Evolutionary conservation across 2,113 vertebrate genomes (phyloP).

Genomic region (Xiphophorus couchianus): DNA sequence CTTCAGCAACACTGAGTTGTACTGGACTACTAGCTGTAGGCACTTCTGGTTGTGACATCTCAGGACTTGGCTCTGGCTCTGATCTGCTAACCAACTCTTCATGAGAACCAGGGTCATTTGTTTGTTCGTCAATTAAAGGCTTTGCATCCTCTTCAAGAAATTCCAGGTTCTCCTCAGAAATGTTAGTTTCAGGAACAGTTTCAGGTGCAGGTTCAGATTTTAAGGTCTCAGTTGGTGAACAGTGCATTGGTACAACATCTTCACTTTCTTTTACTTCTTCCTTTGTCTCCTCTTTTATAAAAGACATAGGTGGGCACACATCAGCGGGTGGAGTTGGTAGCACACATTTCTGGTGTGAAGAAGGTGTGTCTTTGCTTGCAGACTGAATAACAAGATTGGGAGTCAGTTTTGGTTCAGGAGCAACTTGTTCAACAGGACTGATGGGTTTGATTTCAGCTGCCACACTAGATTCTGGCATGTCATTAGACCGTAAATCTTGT

Average conservation of each 20-base stretch:
- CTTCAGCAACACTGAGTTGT: constrained; percentile 64
- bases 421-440: constrained; percentile 69
- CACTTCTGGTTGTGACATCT: constrained; percentile 52
- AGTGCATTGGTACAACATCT: constrained; percentile 38
- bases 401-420: constrained; percentile 63
- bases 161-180: constrained; percentile 62
- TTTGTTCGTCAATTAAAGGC: constrained; percentile 61
- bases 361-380: constrained; percentile 53
- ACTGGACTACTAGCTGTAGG: constrained; percentile 60
- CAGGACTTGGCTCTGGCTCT: constrained; percentile 78
- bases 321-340: constrained; percentile 27
- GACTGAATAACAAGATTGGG: constrained; percentile 41
- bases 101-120: constrained; percentile 76
- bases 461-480: constrained; percentile 51
- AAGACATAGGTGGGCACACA: constrained; percentile 6
- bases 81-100: constrained; percentile 76
- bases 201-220: constrained; percentile 45
- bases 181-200: constrained; percentile 23
- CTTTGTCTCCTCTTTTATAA: constrained; percentile 74
- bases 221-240: constrained; percentile 59
- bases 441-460: constrained; percentile 69
- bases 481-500: constrained; percentile 67
- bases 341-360: constrained; percentile 55
- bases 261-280: constrained; percentile 75
- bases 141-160: constrained; percentile 63